Percentiles rank a stretch among this genome's conserved stretches.
Evolutionary conservation across 2,113 vertebrate species (phyloP).

Genomic region (Oncorhynchus keta): DNA sequence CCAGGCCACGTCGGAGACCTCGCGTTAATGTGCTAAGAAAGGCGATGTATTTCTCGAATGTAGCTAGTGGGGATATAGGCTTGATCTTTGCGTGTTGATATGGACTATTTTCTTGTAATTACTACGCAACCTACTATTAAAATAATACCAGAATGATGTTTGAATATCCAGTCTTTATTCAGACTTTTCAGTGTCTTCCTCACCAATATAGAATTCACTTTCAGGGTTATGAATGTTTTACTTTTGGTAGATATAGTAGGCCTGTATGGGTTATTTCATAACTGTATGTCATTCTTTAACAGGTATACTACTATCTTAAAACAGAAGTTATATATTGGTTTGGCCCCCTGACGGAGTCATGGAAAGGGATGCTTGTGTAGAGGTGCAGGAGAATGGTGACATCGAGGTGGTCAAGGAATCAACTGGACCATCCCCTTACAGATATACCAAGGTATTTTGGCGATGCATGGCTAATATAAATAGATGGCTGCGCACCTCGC

Average conservation of each 20-base stretch:
- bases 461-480: not conserved
- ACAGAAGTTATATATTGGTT: conserved; percentile 32
- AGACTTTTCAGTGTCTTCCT: not conserved
- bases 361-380: conserved; percentile 82
- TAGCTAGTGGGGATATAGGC: not conserved
- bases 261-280: not conserved
- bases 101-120: no score
- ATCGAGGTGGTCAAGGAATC: conserved; percentile 58
- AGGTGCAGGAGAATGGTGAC: conserved; percentile 81
- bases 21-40: not conserved
- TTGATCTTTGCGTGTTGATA: not conserved
- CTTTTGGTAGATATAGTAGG: no score
- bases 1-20: not conserved
- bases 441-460: conserved; percentile 87
- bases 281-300: not conserved
- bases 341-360: conserved; percentile 70
- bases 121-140: no score
- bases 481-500: no score
- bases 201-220: not conserved
- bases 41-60: not conserved
- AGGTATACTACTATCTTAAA: conserved; percentile 38
- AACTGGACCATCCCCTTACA: conserved; percentile 69
- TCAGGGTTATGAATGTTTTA: conserved; percentile 21
- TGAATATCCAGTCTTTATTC: no score
- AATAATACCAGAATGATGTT: no score